A percentile compares a stretch with the other conserved stretches of the same genome.
Conservation (phyloP, 1,140 invertebrate species). For the Lerema accius region DNA sequence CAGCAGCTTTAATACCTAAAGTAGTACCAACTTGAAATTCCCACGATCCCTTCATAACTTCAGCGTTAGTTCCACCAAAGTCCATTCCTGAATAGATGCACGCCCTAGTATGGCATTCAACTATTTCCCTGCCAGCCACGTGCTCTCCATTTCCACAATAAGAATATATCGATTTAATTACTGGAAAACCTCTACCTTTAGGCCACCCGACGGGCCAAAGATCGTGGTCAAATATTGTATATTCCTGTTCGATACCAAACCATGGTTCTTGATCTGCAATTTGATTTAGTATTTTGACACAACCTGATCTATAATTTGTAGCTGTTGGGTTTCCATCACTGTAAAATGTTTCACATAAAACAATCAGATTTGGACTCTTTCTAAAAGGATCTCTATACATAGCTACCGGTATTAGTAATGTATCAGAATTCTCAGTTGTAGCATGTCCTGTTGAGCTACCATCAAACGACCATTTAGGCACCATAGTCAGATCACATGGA, state of each 20-base stretch:
- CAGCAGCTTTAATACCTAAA: conserved; percentile 92
- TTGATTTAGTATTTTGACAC: too few relatives aligned
- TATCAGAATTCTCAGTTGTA: conserved; percentile 92
- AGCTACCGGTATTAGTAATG: conserved; percentile 93
- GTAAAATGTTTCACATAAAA: conserved; percentile 89
- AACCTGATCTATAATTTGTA: too few relatives aligned
- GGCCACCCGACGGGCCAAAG: too few relatives aligned
- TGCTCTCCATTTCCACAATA: conserved; percentile 97
- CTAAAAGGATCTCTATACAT: conserved; percentile 97
- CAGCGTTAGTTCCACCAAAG: conserved; percentile 95
- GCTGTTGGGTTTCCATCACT: conserved; percentile 66
- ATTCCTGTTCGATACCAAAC: too few relatives aligned
- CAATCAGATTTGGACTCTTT: conserved; percentile 92
- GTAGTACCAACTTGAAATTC: conserved; percentile 90
- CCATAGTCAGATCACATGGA: conserved; percentile 86
- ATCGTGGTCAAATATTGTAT: too few relatives aligned
- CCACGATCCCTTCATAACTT: conserved; percentile 96
- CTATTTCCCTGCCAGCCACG: conserved; percentile 94
- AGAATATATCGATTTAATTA: too few relatives aligned
- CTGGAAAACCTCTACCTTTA: too few relatives aligned
- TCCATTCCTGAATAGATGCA: conserved; percentile 96
- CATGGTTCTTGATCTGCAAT: too few relatives aligned
- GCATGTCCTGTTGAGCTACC: conserved; percentile 94
- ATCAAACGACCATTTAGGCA: conserved; percentile 98
- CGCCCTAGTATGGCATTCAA: conserved; percentile 86